Evolutionary conservation across 2,113 vertebrate genomes (phyloP).

Genomic region (Neopipo cinnamomea): DNA sequence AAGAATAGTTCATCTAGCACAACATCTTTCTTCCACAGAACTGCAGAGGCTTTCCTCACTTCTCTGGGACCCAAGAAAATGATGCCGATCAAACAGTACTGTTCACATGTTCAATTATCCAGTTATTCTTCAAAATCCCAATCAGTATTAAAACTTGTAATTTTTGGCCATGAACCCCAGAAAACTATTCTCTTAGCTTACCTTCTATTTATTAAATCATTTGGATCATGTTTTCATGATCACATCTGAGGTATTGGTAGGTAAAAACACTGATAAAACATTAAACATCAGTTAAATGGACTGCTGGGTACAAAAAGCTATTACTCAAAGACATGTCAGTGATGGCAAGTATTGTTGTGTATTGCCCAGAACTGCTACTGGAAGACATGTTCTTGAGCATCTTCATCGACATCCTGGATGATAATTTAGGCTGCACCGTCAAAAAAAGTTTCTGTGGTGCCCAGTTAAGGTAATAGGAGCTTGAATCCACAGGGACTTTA

Average conservation of each 20-base stretch:
- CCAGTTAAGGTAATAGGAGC: background rate
- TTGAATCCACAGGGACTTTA: background rate
- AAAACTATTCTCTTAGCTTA: background rate
- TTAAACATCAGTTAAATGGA: background rate
- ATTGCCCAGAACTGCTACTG: background rate
- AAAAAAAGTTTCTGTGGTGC: background rate
- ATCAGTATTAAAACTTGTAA: fast-evolving
- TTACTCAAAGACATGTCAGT: background rate
- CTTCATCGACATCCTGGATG: background rate
- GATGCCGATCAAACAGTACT: background rate
- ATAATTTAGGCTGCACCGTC: background rate
- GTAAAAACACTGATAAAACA: background rate
- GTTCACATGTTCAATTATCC: background rate
- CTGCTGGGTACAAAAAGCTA: background rate
- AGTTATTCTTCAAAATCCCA: background rate
- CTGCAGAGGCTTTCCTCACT: background rate
- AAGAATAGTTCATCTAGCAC: background rate
- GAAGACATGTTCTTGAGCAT: background rate
- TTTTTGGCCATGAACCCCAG: background rate
- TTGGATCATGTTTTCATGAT: background rate
- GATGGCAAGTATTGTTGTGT: background rate
- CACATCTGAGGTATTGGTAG: fast-evolving
- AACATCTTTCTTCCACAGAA: background rate
- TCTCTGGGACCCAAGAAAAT: background rate
- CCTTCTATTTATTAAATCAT: background rate